Evolutionary conservation across 2,113 vertebrate species (phyloP), one percentile per base, ranked within the genome.

Genomic region (Tenebrosternarchus preto): DNA sequence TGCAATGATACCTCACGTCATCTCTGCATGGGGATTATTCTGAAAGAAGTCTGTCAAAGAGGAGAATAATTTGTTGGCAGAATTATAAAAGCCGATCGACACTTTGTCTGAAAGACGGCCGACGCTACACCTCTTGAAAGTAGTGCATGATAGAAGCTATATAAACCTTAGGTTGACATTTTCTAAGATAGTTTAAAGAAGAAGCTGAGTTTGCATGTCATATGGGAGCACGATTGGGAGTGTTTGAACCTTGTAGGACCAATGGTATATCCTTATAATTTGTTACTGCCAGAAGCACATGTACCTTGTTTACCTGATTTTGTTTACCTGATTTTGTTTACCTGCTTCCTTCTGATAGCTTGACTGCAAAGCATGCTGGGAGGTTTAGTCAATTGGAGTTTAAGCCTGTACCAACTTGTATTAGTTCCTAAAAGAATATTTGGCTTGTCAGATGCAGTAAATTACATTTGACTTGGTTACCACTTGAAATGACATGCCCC

Each of bases 321-420:
- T 73, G 12, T 57, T 73, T 9, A 19, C 17, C 15, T 46, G 57
- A n/a, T 57, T 73, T 46, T 73, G 12, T 57, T 73, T 27, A 64
- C 8, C 25, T n/a, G 24, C 5, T 57, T 50, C 1, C 43, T 50
- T 50, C 43, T 12, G 11, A 50, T 11, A 15, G 12, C 11, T 0
- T 50, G 43, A 50, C 43, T 50, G 43, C 43, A 20, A 5, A 66
- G 29, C 16, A 29, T 33, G 16, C 29, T 33, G 63, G 12, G 25
- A 17, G 5, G 4, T 66, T 66, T 66, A 66, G 17, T 66, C 16
- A 33, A 20, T 66, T 17, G 17, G 8, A 33, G 29, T 66, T 33
- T 66, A 4, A 33, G 8, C 29, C 2, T 66, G 63, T 66, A 66
- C 63, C 12, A 20, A 66, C 63, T 7, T 33, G 63, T 66, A 5